Base-by-base conservation (phyloP, 2,113 vertebrate genomes). In the Tonatia bakeri region DNA sequence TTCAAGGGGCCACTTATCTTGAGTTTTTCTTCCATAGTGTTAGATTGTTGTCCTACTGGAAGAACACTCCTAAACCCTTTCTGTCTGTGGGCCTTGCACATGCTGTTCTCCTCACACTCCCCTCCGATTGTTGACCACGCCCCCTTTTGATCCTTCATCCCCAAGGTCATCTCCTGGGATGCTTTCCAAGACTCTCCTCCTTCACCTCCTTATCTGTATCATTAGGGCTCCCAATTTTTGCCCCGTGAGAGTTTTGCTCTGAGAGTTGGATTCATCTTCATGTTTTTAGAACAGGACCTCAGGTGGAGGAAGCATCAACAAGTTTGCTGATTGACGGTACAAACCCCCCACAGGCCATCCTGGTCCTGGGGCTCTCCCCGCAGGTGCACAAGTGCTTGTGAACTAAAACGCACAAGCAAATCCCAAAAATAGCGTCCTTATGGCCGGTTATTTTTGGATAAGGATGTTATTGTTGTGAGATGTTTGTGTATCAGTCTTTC, bases 391-490 rank as follows among this genome's bases (percentile, higher is more conserved):
- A n/a, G 75, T 75, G 43, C 94, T 97, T 95, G 31, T 50, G 85
- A 72, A 87, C 88, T 88, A 69, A 93, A 93, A 80, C 22, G 84
- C 70, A 97, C 80, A 56, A 76, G 92, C 79, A 76, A 54, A 80
- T 43, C 17, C n/a, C 84, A 97, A 80, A 92, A 97, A 95, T 77
- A 97, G 91, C 97, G 94, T 93, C 90, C 96, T 87, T 69, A 73
- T 40, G 77, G 79, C 28, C 22, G 80, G 50, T 87, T 97, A 93
- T 97, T 96, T 98, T 94, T 59, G 94, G 69, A 76, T 54, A 83
- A 97, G 96, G 97, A 97, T 97, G 97, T 97, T 98, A 96, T 96
- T 97, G 94, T 96, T 97, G 93, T 82, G 85, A 92, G 73, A 81
- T 88, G 43, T 96, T 96, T 97, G 79, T 95, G 86, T 90, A 86